A percentile compares a stretch with the other conserved stretches of the same genome.
Evolutionary conservation across 1,140 invertebrate genomes (phyloP).

Genomic region (Steinernema feltiae): DNA sequence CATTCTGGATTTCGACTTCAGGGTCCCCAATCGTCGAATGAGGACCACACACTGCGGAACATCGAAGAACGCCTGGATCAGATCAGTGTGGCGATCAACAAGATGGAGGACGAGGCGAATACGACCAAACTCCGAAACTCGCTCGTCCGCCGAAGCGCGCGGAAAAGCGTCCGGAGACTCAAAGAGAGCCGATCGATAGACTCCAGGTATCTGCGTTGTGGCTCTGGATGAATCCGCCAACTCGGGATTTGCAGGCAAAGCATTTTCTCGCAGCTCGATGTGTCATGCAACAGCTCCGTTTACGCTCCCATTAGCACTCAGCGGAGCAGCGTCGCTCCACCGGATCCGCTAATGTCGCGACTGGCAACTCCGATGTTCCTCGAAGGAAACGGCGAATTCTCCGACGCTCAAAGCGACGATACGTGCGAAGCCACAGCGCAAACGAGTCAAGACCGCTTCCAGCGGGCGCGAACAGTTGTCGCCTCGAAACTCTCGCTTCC

Average conservation of each 20-base stretch:
- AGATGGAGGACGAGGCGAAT: slow-evolving; percentile 6
- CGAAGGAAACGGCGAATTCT: not conserved
- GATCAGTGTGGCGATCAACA: slow-evolving; percentile 8
- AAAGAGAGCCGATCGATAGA: not conserved
- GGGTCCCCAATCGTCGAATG: not conserved
- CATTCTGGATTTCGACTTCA: no score
- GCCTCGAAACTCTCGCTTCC: not conserved
- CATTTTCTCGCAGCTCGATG: not conserved
- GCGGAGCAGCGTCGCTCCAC: not conserved
- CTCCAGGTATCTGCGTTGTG: not conserved
- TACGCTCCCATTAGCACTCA: not conserved
- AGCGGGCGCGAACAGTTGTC: not conserved
- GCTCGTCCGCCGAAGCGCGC: not conserved
- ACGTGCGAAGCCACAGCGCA: not conserved
- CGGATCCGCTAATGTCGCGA: not conserved
- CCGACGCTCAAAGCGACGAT: not conserved
- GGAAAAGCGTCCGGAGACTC: not conserved
- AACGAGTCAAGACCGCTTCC: not conserved
- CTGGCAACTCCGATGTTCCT: not conserved
- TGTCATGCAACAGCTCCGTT: not conserved
- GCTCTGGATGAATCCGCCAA: not conserved
- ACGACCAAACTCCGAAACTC: not conserved
- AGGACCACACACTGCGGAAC: slow-evolving; percentile 6
- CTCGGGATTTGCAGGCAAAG: not conserved
- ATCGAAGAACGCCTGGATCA: slow-evolving; percentile 1